A percentile compares a stretch with the other conserved stretches of the same genome.
These are phyloP conservation scores for Microcaecilia unicolor DNA, from an alignment of 2,797 vertebrate genomes.

Conservation along the genomic window DNA sequence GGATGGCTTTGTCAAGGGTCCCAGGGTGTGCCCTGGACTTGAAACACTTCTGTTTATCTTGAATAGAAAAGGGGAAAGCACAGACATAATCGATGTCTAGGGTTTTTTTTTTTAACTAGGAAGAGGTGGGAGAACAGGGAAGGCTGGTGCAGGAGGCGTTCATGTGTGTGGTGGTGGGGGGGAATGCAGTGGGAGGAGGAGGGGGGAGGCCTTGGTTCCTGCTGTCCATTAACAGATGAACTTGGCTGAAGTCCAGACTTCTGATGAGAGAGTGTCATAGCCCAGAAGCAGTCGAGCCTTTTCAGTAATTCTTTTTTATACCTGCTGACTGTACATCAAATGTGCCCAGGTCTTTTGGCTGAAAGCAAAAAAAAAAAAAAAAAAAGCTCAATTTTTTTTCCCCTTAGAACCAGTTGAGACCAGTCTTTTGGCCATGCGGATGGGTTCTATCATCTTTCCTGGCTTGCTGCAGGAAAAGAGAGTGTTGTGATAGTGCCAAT, in stretches of 20 bases:
- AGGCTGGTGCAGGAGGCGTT: no score
- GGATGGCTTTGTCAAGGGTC: conserved; percentile 82
- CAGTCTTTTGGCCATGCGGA: conserved; percentile 72
- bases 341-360: conserved; percentile 71
- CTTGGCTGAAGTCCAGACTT: conserved; percentile 85
- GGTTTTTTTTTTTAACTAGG: conserved; percentile 61
- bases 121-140: conserved; percentile 55
- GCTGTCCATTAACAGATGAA: conserved; percentile 98
- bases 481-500: conserved; percentile 50
- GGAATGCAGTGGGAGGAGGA: conserved; percentile 1
- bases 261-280: conserved; percentile 84
- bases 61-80: conserved; percentile 77
- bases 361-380: conserved; percentile 51
- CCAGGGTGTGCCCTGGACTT: conserved; percentile 99
- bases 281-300: conserved; percentile 53
- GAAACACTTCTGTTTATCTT: conserved; percentile 97
- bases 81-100: conserved; percentile 83
- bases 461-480: conserved; percentile 57
- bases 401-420: conserved; percentile 69
- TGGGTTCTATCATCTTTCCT: conserved; percentile 64
- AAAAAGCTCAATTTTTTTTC: conserved; percentile 49
- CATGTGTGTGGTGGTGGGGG: conserved; percentile 10
- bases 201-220: conserved; percentile 49
- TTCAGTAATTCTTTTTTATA: conserved; percentile 54
- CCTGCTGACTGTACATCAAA: conserved; percentile 78